Evolutionary conservation across 2,113 vertebrate genomes (phyloP), one percentile per base, ranked within the genome.

Genomic region (Notarius lentiginosus): DNA sequence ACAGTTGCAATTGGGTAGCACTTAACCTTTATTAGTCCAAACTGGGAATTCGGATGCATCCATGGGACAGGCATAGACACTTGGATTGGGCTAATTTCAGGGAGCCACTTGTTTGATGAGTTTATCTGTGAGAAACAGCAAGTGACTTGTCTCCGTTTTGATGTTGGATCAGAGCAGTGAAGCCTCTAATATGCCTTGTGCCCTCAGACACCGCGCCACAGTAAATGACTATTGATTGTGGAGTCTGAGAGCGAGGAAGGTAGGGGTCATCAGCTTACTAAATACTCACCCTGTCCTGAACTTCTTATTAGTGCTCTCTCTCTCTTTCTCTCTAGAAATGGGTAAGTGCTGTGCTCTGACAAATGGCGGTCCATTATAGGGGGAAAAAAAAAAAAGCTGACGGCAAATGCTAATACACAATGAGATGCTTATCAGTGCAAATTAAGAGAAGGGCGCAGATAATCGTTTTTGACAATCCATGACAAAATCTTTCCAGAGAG

Each of bases 371-470:
- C 92, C 90, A 93, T 94, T 92, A 89, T 79, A 80, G 58, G 17
- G 8, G 9, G 20, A 68, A 30, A 27, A 68, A 91, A 91, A 90
- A 93, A 91, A 90, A 85, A 88, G 85, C 90, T 89, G 90, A 93
- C 93, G 87, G 87, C 92, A 92, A 92, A 90, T 89, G 93, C 94
- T 94, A 95, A 95, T 93, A 93, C 92, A 93, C 93, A 93, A 91
- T 92, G 93, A 94, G 93, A 96, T 95, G 94, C 94, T 94, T 95
- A 95, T 96, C 94, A 93, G 94, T 92, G 94, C 91, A 93, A 93
- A 96, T 96, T 95, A 96, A 94, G 94, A 94, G 92, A 89, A 92
- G 87, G 92, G 90, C 89, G 92, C 90, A 94, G 92, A 92, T 94
- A 94, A 95, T 95, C 94, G 93, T 93, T 95, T 93, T 93, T 95